Percentiles rank a stretch among this genome's conserved stretches.
These are phyloP conservation scores for Pagetopsis macropterus DNA, from an alignment of 2,797 vertebrate genomes.

Conservation along the genomic window DNA sequence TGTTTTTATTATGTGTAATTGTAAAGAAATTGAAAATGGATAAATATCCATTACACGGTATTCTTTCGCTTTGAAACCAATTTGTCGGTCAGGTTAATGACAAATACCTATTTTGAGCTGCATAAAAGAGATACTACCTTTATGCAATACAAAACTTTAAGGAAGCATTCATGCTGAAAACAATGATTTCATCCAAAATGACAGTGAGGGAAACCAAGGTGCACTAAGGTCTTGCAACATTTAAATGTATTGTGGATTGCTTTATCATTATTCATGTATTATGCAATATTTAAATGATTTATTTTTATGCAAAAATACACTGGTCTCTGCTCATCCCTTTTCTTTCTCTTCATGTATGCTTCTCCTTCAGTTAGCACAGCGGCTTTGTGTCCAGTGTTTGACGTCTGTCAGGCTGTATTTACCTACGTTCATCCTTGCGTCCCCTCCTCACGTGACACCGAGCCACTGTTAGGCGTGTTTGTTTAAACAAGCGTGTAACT, in stretches of 20 bases:
- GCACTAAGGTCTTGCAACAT: conserved; percentile 63
- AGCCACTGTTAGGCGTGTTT: conserved; percentile 57
- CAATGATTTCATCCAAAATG: conserved; percentile 58
- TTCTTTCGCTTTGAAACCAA: conserved; percentile 18
- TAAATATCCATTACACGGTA: conserved; percentile 7
- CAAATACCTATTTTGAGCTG: conserved; percentile 26
- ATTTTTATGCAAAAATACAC: conserved; percentile 48
- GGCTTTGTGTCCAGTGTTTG: conserved; percentile 32
- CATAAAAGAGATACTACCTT: conserved; percentile 21
- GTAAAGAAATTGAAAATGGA: conserved; percentile 23
- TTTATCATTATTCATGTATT: conserved; percentile 48
- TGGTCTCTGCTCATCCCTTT: conserved; percentile 3
- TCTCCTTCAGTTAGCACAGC: conserved; percentile 13
- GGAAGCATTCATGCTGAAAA: conserved; percentile 64
- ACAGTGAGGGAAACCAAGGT: conserved; percentile 44
- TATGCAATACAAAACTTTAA: conserved; percentile 45
- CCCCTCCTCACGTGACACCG: conserved; percentile 15
- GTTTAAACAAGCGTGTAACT: conserved; percentile 74
- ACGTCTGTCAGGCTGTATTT: conserved; percentile 43
- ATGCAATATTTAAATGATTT: conserved; percentile 50
- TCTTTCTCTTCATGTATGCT: neutral
- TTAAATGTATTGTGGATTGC: conserved; percentile 47
- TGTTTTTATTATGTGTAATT: conserved; percentile 15
- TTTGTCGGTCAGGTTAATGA: conserved; percentile 48
- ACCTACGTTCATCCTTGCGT: conserved; percentile 9